Evolutionary conservation across 2,797 vertebrate genomes (phyloP).

Genomic region (Microcaecilia unicolor): DNA sequence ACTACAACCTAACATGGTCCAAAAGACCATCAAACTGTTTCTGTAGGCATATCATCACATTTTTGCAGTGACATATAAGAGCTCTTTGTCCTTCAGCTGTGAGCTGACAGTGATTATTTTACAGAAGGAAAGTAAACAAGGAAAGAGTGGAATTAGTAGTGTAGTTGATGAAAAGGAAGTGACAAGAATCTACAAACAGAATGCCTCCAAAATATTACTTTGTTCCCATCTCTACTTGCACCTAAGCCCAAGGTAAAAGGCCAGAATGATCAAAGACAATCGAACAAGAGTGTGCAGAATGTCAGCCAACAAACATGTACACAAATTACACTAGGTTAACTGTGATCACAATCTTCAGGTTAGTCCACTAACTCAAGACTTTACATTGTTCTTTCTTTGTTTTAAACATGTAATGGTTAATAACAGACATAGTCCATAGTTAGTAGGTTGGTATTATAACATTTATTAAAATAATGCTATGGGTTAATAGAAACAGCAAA

Average conservation of each 20-base stretch:
- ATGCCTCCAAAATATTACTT: slow-evolving; percentile 26
- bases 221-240: slow-evolving; percentile 45
- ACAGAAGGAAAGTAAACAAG: slow-evolving; percentile 38
- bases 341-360: slow-evolving; percentile 58
- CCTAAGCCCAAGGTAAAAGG: slow-evolving; percentile 29
- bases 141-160: slow-evolving; percentile 61
- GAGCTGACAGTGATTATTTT: slow-evolving; percentile 48
- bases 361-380: slow-evolving; percentile 63
- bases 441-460: slow-evolving; percentile 79
- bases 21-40: slow-evolving; percentile 58
- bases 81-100: slow-evolving; percentile 33
- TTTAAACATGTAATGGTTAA: slow-evolving; percentile 67
- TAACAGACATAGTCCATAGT: slow-evolving; percentile 71
- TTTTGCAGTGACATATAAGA: slow-evolving; percentile 13
- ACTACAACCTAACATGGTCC: slow-evolving; percentile 25
- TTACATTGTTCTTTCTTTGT: slow-evolving; percentile 54
- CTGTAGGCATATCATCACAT: slow-evolving; percentile 2
- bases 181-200: slow-evolving; percentile 40
- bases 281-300: slow-evolving; percentile 46
- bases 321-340: slow-evolving; percentile 59
- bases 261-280: slow-evolving; percentile 45
- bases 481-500: slow-evolving; percentile 80
- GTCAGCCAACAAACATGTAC: slow-evolving; percentile 59
- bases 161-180: slow-evolving; percentile 54
- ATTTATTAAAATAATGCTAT: slow-evolving; percentile 86